Evolutionary conservation across 2,797 vertebrate genomes (phyloP).

Genomic region (Sebastes hubbsi): DNA sequence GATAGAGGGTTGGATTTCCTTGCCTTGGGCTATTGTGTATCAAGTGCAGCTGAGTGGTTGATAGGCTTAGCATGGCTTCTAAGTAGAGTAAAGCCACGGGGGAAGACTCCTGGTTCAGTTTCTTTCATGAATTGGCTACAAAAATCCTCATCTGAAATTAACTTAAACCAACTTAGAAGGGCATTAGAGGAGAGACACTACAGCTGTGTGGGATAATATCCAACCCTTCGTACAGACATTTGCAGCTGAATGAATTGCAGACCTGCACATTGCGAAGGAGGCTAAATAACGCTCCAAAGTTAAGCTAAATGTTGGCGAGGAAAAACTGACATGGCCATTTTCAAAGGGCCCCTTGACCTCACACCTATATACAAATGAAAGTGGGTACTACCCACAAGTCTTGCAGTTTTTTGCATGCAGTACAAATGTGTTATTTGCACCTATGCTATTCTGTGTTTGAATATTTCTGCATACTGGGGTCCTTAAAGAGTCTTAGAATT

Average conservation of each 20-base stretch:
- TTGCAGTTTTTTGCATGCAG: no score
- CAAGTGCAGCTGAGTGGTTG: slow-evolving; percentile 56
- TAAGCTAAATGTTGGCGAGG: no score
- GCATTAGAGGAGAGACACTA: background rate
- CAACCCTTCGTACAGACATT: background rate
- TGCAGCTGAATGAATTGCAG: background rate
- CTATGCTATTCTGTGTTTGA: no score
- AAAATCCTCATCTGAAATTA: slow-evolving; percentile 30
- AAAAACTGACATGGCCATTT: no score
- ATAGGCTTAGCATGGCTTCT: slow-evolving; percentile 63
- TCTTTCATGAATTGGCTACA: slow-evolving; percentile 32
- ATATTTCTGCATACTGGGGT: no score
- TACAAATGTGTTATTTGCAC: no score
- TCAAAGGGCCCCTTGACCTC: no score
- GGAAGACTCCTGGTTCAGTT: slow-evolving; percentile 21
- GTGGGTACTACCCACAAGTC: no score
- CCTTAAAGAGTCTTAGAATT: no score
- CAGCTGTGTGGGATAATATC: background rate
- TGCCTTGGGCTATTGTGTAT: slow-evolving; percentile 57
- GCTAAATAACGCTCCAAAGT: no score
- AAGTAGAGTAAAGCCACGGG: slow-evolving; percentile 46
- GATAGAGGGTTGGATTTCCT: slow-evolving; percentile 40
- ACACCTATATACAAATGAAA: no score
- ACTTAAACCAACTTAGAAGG: slow-evolving; percentile 19
- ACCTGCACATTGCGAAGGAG: no score